phyloP scores from a whole-genome alignment of 2,888 invertebrate genomes.

The Bhutanitis thaidina region DNA sequence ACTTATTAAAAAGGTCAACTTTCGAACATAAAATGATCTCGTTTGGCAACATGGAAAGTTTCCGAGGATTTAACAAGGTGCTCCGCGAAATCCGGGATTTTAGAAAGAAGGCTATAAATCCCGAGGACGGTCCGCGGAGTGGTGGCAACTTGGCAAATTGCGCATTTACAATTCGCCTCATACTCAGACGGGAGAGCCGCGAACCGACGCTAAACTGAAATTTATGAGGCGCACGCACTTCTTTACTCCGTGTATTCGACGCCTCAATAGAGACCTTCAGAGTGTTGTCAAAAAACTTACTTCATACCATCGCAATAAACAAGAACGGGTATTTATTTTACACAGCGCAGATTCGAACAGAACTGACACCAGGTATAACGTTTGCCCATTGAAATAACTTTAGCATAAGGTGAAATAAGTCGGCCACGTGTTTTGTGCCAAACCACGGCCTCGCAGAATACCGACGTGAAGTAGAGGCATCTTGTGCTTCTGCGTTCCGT shows the following conservation, averaged over 20 bases:
- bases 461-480: too few relatives aligned
- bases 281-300: background rate
- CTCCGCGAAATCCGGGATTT: constrained; percentile 32
- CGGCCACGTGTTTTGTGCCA: too few relatives aligned
- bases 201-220: constrained; percentile 50
- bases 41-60: constrained; percentile 12
- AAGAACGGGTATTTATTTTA: background rate
- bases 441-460: too few relatives aligned
- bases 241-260: background rate
- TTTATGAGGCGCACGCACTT: constrained; percentile 62
- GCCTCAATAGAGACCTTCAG: background rate
- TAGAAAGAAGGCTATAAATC: constrained; percentile 45
- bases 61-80: constrained; percentile 18
- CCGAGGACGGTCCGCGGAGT: constrained; percentile 30
- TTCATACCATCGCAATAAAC: too few relatives aligned
- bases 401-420: too few relatives aligned
- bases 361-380: too few relatives aligned
- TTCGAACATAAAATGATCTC: constrained; percentile 15
- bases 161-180: constrained; percentile 65
- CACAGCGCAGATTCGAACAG: too few relatives aligned
- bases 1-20: constrained; percentile 4
- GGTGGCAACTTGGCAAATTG: constrained; percentile 56
- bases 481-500: too few relatives aligned
- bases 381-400: too few relatives aligned
- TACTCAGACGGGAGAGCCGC: constrained; percentile 33